Evolutionary conservation across 2,888 invertebrate genomes (phyloP).

Genomic region (Eretmocerus hayati): DNA sequence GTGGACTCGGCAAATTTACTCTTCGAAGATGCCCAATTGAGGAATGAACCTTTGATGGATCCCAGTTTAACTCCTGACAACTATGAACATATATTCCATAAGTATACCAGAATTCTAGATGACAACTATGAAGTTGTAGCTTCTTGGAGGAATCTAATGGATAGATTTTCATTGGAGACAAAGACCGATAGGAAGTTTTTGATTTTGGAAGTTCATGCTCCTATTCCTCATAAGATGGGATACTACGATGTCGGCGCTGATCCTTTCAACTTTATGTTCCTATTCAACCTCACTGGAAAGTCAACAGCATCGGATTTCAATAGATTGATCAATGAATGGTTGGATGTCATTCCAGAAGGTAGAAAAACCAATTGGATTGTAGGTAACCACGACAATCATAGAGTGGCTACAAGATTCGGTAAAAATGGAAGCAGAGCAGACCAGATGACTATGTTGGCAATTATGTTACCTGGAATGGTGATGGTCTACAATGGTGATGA

Average conservation of each 20-base stretch:
- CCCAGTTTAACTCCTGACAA: constrained; percentile 27
- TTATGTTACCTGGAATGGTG: too few species aligned
- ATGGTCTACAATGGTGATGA: too few species aligned
- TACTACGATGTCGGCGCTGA: constrained; percentile 64
- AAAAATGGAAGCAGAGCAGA: constrained; percentile 45
- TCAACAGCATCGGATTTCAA: constrained; percentile 53
- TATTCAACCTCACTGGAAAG: constrained; percentile 42
- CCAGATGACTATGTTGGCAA: constrained; percentile 50
- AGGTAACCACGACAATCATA: constrained; percentile 52
- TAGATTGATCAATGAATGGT: constrained; percentile 52
- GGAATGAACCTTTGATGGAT: constrained; percentile 36
- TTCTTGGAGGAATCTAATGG: constrained; percentile 54
- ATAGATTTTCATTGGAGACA: constrained; percentile 48
- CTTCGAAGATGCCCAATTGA: constrained; percentile 31
- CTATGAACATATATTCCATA: constrained; percentile 40
- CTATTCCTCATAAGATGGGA: constrained; percentile 47
- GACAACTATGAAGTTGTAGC: constrained; percentile 45
- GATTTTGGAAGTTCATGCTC: constrained; percentile 52
- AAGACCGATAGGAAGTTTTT: constrained; percentile 46
- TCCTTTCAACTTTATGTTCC: constrained; percentile 60
- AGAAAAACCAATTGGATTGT: constrained; percentile 62
- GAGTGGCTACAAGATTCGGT: constrained; percentile 48
- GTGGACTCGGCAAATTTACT: constrained; percentile 47
- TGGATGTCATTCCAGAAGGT: constrained; percentile 53
- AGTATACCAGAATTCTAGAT: constrained; percentile 39